Evolutionary conservation across 2,888 invertebrate genomes (phyloP), one percentile per base, ranked within the genome.

Genomic region (Coenonympha glycerion): DNA sequence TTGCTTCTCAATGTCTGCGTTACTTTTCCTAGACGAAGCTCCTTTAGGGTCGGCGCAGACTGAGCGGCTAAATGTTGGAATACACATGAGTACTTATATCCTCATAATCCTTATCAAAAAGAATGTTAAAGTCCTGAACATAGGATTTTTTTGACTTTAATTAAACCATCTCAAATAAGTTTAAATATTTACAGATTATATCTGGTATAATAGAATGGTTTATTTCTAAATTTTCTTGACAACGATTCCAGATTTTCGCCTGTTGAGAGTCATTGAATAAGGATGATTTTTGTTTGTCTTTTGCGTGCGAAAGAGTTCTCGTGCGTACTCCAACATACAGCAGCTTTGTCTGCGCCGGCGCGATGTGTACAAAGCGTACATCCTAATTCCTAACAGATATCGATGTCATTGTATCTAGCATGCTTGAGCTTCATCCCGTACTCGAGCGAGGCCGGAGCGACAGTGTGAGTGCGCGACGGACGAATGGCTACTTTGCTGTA

Each of bases 1-100:
- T 76, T 71, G 79, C 80, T 79, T 79, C 60, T 77, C 77, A 77
- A 71, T 76, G 76, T 73, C 57, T 62, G 56, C 59, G 58, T 33
- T 44, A 44, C 2, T 30, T n/a, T 37, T 41, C 16, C 15, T 49
- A 37, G 44, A 34, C 44, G 24, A 24, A 22, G 22, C 24, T 39
- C 39, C 39, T 24, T 3, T 37, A 22, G 39, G 39, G 45, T 41
- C 47, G 40, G 26, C 15, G 26, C 41, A 39, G 39, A 39, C 22
- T 3, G 9, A 6, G 30, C 13, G 24, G 36, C 15, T 15, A 39
- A 15, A 2, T 9, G 19, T 5, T 21, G 9, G 39, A 15, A 15
- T 24, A 39, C n/a, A 15, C 39, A 19, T 19, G 6, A 11, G 2
- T n/a, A 19, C 1, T 2, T 19, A 1, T n/a, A n/a, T n/a, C n/a